These are phyloP conservation scores for Stictocephala bisonia DNA, from an alignment of 2,888 invertebrate species.

Conservation along the genomic window DNA sequence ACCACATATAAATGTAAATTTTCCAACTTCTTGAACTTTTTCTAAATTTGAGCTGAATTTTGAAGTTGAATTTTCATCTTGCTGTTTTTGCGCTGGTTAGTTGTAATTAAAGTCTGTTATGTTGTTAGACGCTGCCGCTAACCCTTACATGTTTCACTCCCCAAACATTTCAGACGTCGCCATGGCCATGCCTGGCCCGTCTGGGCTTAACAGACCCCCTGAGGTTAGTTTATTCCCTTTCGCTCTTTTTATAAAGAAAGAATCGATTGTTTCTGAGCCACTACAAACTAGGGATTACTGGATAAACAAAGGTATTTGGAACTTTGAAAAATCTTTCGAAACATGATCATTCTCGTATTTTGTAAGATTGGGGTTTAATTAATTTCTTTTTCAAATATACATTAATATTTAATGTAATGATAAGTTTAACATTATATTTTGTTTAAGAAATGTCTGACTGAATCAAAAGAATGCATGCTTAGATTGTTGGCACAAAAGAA, in stretches of 20 bases:
- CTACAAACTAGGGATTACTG: constrained; percentile 11
- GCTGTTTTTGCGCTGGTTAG: neutral
- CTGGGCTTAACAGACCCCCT: constrained; percentile 4
- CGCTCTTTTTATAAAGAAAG: no score
- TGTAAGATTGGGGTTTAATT: neutral
- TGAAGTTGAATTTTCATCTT: neutral
- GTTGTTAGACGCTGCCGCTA: constrained; percentile 33
- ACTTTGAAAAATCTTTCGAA: neutral
- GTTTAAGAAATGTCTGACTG: no score
- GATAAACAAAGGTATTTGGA: constrained; percentile 21
- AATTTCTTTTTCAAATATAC: neutral
- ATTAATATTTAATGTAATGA: neutral
- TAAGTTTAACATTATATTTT: no score
- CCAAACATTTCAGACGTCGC: constrained; percentile 19
- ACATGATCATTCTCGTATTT: neutral
- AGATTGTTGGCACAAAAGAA: neutral
- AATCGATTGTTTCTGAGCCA: no score
- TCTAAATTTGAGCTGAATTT: neutral
- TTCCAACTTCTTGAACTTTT: neutral
- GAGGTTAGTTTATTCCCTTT: constrained; percentile 30
- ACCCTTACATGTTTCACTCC: constrained; percentile 28
- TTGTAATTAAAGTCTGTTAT: no score
- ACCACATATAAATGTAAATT: no score
- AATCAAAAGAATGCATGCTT: neutral
- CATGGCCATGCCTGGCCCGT: constrained; percentile 18